Evolutionary conservation across 2,113 vertebrate genomes (phyloP).

Genomic region (Falcunculus frontatus): DNA sequence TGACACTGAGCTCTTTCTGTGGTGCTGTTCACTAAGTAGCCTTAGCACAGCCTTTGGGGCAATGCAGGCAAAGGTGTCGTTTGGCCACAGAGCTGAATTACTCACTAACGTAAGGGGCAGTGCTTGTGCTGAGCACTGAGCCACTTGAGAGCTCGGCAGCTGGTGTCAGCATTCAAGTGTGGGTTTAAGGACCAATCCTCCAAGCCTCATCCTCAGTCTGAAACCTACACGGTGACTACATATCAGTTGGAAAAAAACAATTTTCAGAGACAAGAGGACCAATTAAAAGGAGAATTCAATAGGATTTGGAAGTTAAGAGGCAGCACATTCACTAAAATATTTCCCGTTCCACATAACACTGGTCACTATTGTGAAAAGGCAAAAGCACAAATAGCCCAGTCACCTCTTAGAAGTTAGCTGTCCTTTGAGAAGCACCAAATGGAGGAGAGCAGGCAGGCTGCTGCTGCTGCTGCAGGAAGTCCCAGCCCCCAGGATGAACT

Average conservation of each 20-base stretch:
- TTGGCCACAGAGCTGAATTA: not conserved
- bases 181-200: not conserved
- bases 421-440: accelerated
- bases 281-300: not conserved
- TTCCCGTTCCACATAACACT: not conserved
- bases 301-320: not conserved
- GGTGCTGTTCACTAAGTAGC: not conserved
- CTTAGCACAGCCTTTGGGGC: not conserved
- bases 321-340: not conserved
- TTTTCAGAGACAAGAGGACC: not conserved
- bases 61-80: not conserved
- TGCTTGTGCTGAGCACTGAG: not conserved
- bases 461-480: accelerated
- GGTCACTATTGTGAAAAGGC: not conserved
- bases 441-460: not conserved
- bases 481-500: no score
- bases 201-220: not conserved
- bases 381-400: not conserved
- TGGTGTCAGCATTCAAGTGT: not conserved
- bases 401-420: not conserved
- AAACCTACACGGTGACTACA: not conserved
- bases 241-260: not conserved
- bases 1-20: not conserved
- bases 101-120: accelerated
- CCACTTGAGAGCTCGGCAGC: accelerated